Conservation (phyloP, 1,140 invertebrate species). For the Thaumetopoea pityocampa region DNA sequence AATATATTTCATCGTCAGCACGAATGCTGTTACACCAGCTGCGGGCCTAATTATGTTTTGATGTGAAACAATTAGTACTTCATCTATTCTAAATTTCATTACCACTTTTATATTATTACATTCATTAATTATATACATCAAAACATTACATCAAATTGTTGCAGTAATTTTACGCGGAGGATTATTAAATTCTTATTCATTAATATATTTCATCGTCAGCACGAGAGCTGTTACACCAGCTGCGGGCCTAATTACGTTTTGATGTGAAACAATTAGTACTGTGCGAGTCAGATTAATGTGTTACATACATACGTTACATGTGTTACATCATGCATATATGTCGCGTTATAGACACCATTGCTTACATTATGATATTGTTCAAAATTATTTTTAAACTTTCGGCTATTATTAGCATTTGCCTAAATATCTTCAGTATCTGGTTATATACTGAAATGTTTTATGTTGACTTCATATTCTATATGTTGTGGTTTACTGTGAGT, state of each 20-base stretch:
- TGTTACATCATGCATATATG: constrained; percentile 2
- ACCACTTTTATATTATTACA: too few relatives aligned
- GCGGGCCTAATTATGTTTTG: constrained; percentile 23
- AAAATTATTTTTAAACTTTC: constrained; percentile 3
- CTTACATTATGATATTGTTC: constrained; percentile 4
- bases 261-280: constrained; percentile 26
- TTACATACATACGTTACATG: constrained; percentile 3
- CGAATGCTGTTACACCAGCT: constrained; percentile 3
- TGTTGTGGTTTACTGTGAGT: too few relatives aligned
- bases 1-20: constrained; percentile 6
- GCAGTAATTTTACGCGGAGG: constrained; percentile 4
- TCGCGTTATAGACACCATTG: neutral
- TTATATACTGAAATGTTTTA: too few relatives aligned
- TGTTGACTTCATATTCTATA: too few relatives aligned
- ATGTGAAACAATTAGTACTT: constrained; percentile 29
- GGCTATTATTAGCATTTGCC: constrained; percentile 3
- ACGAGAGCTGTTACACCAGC: constrained; percentile 1
- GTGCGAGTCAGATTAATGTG: constrained; percentile 19
- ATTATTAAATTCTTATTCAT: neutral
- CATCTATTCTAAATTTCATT: too few relatives aligned
- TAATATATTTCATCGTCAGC: constrained; percentile 7
- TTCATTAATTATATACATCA: too few relatives aligned
- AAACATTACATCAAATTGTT: too few relatives aligned
- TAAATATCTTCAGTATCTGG: too few relatives aligned
- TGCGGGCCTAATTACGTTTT: constrained; percentile 23